Evolutionary conservation across 1,140 invertebrate species (phyloP), one percentile per base, ranked within the genome.

Genomic region (Sitobion miscanthi): DNA sequence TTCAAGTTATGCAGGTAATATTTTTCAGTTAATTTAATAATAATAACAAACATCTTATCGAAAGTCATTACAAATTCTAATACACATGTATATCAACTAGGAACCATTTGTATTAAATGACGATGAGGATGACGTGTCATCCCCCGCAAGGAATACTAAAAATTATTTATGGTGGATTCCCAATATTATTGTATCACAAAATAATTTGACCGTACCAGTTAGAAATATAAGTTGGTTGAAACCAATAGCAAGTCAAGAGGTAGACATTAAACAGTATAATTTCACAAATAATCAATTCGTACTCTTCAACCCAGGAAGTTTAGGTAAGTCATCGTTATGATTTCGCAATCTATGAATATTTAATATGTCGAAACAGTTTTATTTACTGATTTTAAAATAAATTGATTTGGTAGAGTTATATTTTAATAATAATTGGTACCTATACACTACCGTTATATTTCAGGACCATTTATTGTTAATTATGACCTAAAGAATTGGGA

Each of bases 401-500:
- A 83, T 83, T 8, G 35, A 5, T 38, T 6, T 69, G 14, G 30
- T 77, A 1, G 6, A 77, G n/a, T 77, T 77, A 54, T 89, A 54
- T 54, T 89, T 54, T 8, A 89, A 89, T 7, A 9, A 42, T 25
- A 82, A 77, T 47, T 82, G 5, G 42, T 42, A 42, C 42, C 42
- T 42, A 2, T 49, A 25, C 47, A 54, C 30, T 25, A 45, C 3
- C 3, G 30, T 21, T 52, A 21, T 83, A 42, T 94, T 94, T 47
- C 94, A 97, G 97, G 97, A 2, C 97, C 97, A 93, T 98, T 97
- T 94, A 96, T 97, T 14, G 97, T 98, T 0, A 98, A 98, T 94
- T 98, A 98, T 94, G 98, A 98, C 94, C 94, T 95, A 14, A 94
- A 96, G n/a, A 98, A 98, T 94, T 98, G 98, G 98, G 96, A 97